Base-by-base conservation (phyloP, 2,888 invertebrate genomes). In the Terebella lapidaria region DNA sequence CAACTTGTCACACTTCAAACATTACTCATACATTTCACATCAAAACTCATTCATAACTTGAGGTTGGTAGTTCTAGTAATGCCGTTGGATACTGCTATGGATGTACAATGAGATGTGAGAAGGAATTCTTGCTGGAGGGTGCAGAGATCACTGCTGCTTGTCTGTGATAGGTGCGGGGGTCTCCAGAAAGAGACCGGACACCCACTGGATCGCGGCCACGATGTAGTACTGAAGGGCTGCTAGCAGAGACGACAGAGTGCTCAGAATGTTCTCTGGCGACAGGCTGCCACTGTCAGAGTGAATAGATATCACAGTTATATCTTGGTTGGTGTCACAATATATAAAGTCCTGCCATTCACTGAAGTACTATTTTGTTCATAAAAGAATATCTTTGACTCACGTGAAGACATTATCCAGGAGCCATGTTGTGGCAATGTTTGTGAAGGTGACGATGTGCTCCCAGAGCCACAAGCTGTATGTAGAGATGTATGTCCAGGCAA, bases 211-310 rank as follows among this genome's bases (percentile, higher is more conserved):
- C 4, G 15, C 27, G 10, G 27, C 28, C 10, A 28, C 4, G 5
- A 28, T 53, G 28, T 53, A 53, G 10, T 26, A 18, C 53, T 53
- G 53, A 5, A 53, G 53, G 15, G 15, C 27, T 5, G 5, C 4
- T 10, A 53, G 29, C 15, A 25, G 5, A 4, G 5, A 5, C 15
- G 53, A 53, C 27, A 28, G 26, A 4, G 29, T 25, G 5, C 10
- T 25, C 26, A 25, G 22, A 27, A 53, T 27, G 22, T 53, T 53
- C 26, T 53, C 53, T 27, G 53, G 53, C 10, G 53, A 25, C 15
- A 53, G 53, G 5, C 22, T 53, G 29, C 53, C 53, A 27, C 53
- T 53, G 53, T 35, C 10, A 18, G 35, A 35, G 35, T 10, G 35
- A 18, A 35, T 10, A 35, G n/a, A n/a, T n/a, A n/a, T n/a, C n/a